Evolutionary conservation across 2,888 invertebrate genomes (phyloP), one percentile per base, ranked within the genome.

Genomic region (Lordiphosa fenestrarum): DNA sequence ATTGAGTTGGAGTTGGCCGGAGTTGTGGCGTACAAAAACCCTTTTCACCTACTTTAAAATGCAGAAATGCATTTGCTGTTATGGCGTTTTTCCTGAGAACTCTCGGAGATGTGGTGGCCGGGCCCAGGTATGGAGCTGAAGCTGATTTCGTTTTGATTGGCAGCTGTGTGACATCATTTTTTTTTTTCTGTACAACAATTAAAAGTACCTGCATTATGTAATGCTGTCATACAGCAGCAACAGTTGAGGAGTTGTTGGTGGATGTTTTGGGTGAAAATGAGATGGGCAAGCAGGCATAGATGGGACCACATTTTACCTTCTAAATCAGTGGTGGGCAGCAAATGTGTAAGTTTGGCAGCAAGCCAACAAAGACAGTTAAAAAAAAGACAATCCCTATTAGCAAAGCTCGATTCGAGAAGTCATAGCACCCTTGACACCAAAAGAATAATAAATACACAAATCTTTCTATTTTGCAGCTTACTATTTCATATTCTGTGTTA

Each of bases 11-110:
- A 51, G 41, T 35, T 10, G 23, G 30, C n/a, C 38, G 38, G 4
- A 38, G 15, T 15, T 15, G 12, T 25, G 25, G 49, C 12, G 4
- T 13, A 23, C 10, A 42, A 19, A 56, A 47, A 51, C 66, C 66
- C 64, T 64, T 64, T 66, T 66, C 46, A n/a, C 10, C 19, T 23
- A 52, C 36, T 57, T 64, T 66, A 66, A 64, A 64, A 64, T 64
- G 64, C 64, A 66, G 52, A 66, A 49, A 58, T 47, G 50, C 38
- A 42, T 51, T 46, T 50, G 39, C 55, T 54, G 41, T 51, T 63
- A 63, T 63, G 65, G 62, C 56, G 25, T 47, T 65, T 65, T 65
- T 63, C 51, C 41, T 38, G 50, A 36, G 63, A 63, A 63, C 47
- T 65, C 41, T 65, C 40, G 19, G 38, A 65, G 50, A 49, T 54